Base-by-base conservation (phyloP, 2,113 vertebrate genomes). In the Triplophysa dalaica region DNA sequence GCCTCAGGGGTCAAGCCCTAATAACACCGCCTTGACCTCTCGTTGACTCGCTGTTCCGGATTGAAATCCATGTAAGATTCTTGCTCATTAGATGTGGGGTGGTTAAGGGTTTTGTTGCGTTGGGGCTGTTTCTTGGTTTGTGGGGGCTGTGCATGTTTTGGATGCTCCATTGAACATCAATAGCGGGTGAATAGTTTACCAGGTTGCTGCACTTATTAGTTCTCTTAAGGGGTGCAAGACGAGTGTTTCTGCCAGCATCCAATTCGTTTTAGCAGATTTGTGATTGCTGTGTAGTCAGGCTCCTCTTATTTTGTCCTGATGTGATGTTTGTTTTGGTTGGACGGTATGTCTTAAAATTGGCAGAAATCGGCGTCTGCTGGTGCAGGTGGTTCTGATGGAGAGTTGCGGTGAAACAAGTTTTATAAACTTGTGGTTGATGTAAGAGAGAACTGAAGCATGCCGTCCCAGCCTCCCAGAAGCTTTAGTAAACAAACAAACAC, bases 141-240 rank as follows among this genome's bases (percentile, higher is more conserved):
- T 70, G 56, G 76, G 75, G 78, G 76, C 76, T 82, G 76, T 80
- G 52, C 76, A 63, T 65, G 79, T 83, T 86, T 83, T 70, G 52
- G 77, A 87, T 85, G 85, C 85, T 87, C 79, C 79, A 82, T 80
- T 87, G 85, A 87, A 83, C 85, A 83, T 70, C 79, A 80, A 87
- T 85, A 63, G 82, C 48, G 26, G 2, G 12, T 70, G 81, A 83
- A 77, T 22, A 9, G 33, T 62, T 68, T 26, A 45, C 43, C 12
- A 45, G 65, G 48, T 85, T 63, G 41, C 70, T 22, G 43, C 58
- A 62, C 75, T 81, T 77, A 69, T 81, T 50, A 56, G n/a, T 26
- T 54, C 45, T 65, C 33, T 38, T 65, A 43, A 61, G 54, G 13
- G 13, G 29, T 48, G n/a, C 52, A 38, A 38, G 33, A 58, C 54